Evolutionary conservation across 2,888 invertebrate genomes (phyloP).

Genomic region (Pollenia labialis): DNA sequence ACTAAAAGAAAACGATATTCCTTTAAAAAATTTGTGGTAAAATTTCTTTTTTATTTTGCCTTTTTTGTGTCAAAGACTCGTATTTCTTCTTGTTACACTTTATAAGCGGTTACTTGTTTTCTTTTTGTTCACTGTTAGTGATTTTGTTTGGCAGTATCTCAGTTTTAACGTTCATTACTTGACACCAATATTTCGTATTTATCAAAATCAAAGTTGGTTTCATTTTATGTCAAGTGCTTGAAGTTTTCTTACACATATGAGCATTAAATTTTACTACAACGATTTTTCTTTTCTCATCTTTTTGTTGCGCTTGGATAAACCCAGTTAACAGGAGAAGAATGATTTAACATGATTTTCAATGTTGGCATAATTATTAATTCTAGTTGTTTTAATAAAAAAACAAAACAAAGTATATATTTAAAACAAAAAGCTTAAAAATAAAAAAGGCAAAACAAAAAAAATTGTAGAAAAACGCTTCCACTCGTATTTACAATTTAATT

Average conservation of each 20-base stretch:
- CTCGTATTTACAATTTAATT: too few relatives aligned
- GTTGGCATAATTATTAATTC: too few relatives aligned
- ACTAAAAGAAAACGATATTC: too few relatives aligned
- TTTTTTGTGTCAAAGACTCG: slow-evolving; percentile 5
- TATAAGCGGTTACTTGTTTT: neutral
- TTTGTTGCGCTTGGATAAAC: neutral
- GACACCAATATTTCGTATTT: slow-evolving; percentile 60
- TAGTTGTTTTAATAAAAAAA: too few relatives aligned
- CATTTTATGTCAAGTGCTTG: slow-evolving; percentile 52
- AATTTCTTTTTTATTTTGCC: neutral
- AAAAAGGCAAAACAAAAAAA: too few relatives aligned
- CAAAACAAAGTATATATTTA: too few relatives aligned
- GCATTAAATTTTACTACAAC: neutral
- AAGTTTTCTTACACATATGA: neutral
- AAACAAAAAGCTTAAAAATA: too few relatives aligned
- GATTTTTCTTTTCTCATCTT: neutral
- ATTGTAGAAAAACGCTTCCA: too few relatives aligned
- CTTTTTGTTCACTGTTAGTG: neutral
- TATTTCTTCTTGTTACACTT: neutral
- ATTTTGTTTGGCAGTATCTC: neutral
- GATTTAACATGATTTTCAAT: too few relatives aligned
- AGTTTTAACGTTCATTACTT: slow-evolving; percentile 41
- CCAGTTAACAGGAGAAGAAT: too few relatives aligned
- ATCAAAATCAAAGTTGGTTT: slow-evolving; percentile 61
- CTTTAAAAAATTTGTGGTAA: too few relatives aligned